phyloP scores from a whole-genome alignment of 2,113 vertebrate genomes.

The Psettodes erumei region DNA sequence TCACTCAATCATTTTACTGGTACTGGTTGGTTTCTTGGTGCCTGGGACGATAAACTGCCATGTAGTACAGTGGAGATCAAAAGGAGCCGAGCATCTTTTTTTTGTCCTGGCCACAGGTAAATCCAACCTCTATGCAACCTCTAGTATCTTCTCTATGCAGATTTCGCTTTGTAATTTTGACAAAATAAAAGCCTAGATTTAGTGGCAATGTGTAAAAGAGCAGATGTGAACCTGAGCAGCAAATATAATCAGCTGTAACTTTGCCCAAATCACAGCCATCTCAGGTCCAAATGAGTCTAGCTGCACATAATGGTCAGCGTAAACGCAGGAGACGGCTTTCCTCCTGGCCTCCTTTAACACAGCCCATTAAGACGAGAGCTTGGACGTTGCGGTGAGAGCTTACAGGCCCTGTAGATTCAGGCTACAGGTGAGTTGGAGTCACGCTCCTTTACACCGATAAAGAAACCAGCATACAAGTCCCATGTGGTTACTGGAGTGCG shows the following conservation, averaged over 20 bases:
- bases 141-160: no score
- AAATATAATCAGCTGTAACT: constrained; percentile 5
- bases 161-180: not conserved
- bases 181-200: not conserved
- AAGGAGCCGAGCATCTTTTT: no score
- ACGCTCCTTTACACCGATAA: not conserved
- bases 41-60: not conserved
- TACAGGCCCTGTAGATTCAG: constrained; percentile 49
- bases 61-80: not conserved
- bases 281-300: constrained; percentile 3
- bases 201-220: not conserved
- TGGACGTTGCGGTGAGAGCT: constrained; percentile 32
- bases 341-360: not conserved
- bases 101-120: no score
- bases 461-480: constrained; percentile 14
- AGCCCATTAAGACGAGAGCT: constrained; percentile 11
- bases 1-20: not conserved
- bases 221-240: constrained; percentile 6
- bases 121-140: no score
- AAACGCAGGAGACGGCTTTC: constrained; percentile 1
- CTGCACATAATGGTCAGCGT: not conserved
- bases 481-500: not conserved
- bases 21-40: not conserved
- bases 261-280: constrained; percentile 14
- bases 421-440: constrained; percentile 66